Base-by-base conservation (phyloP, 2,888 invertebrate genomes). In the Aporophyla lueneburgensis region DNA sequence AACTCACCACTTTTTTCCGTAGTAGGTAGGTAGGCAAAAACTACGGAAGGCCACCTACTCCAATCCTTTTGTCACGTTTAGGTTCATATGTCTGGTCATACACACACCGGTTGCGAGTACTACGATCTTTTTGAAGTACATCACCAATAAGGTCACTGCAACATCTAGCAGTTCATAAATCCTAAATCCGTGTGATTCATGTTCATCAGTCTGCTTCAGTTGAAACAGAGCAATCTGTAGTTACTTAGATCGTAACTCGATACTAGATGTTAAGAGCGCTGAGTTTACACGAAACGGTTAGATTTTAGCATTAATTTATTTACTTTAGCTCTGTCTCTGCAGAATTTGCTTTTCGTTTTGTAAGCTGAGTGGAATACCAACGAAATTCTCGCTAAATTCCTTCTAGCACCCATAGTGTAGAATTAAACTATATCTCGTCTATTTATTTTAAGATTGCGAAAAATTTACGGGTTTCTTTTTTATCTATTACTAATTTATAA, bases 171-270 rank as follows among this genome's bases (percentile, higher is more conserved):
- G 21, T 33, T 71, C 1, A 5, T 12, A 54, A 66, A 51, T 46
- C 10, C 7, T 21, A 74, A 14, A 0, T 49, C 53, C 9, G 0
- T 56, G 63, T 40, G 16, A 16, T 66, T 53, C 70, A 68, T 83
- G 87, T 87, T 87, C 88, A 88, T 87, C 88, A 88, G 87, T 78
- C 82, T 85, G 84, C 66, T 88, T 83, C 85, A 88, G 82, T 84
- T 53, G 82, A 68, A 85, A 88, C 81, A 86, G 65, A 76, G 78
- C 73, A 72, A 74, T 80, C 81, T 77, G 84, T 85, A 85, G 56
- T 85, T 82, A 78, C 82, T 86, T 80, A 80, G 79, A 82, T 74
- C 67, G 81, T 82, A 72, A 79, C 80, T 68, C 53, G 69, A 87
- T 74, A 80, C 76, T 78, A 77, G 74, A 83, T 75, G 59, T 54